A percentile compares a stretch with the other conserved stretches of the same genome.
These are phyloP conservation scores for Anthrax anthrax DNA, from an alignment of 2,888 invertebrate species.

Conservation along the genomic window DNA sequence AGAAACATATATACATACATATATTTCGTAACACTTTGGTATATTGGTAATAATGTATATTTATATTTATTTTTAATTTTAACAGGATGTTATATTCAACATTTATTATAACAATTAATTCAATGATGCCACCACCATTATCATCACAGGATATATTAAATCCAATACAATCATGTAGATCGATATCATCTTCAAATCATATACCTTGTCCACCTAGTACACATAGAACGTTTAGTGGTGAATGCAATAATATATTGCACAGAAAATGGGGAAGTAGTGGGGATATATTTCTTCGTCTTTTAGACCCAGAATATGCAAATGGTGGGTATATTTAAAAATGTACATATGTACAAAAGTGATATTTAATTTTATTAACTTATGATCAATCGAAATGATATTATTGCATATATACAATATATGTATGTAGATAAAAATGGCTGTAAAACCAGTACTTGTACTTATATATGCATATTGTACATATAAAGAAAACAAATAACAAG, in stretches of 20 bases:
- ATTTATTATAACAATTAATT: background rate
- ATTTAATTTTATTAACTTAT: no score
- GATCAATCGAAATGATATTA: no score
- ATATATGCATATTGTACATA: conserved; percentile 3
- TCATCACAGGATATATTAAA: background rate
- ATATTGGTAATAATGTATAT: no score
- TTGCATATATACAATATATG: background rate
- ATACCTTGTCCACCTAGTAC: conserved; percentile 60
- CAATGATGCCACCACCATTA: background rate
- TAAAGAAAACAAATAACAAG: background rate
- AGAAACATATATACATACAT: no score
- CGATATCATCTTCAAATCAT: background rate
- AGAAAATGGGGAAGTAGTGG: conserved; percentile 71
- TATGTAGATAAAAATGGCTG: background rate
- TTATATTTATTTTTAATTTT: no score
- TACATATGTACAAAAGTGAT: no score
- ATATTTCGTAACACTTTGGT: no score
- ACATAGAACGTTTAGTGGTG: conserved; percentile 65
- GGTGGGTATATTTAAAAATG: conserved; percentile 11
- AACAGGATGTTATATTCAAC: background rate
- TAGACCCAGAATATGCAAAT: conserved; percentile 58
- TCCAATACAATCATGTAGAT: background rate
- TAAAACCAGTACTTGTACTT: background rate
- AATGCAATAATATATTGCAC: conserved; percentile 79
- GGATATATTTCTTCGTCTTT: conserved; percentile 56